A percentile compares a stretch with the other conserved stretches of the same genome.
Conservation (phyloP, 2,797 vertebrate species). For the Dallia pectoralis region DNA sequence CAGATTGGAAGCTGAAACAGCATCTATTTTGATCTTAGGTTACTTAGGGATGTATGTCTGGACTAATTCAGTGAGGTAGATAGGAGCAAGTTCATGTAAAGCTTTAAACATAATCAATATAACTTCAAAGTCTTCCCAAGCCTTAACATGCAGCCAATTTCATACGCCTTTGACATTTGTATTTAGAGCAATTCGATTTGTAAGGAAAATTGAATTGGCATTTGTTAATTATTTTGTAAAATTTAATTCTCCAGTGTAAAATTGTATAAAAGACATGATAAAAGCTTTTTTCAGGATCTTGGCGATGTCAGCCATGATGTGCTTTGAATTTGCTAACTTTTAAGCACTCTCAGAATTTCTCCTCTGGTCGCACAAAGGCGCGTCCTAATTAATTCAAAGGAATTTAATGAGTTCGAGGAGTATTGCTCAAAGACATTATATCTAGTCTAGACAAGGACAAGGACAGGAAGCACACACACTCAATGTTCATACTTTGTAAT, state of each 20-base stretch:
- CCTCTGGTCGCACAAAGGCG: conserved; percentile 18
- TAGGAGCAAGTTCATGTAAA: too few relatives aligned
- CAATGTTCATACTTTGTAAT: conserved; percentile 16
- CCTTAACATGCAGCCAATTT: too few relatives aligned
- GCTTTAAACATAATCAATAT: too few relatives aligned
- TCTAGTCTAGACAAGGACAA: conserved; percentile 35
- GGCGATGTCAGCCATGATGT: background rate
- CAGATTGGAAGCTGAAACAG: too few relatives aligned
- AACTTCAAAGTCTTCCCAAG: too few relatives aligned
- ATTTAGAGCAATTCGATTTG: too few relatives aligned
- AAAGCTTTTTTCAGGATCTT: background rate
- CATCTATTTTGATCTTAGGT: too few relatives aligned
- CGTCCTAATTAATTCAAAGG: conserved; percentile 29
- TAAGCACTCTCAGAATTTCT: conserved; percentile 15
- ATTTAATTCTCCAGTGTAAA: background rate
- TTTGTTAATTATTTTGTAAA: background rate
- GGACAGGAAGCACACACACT: conserved; percentile 13
- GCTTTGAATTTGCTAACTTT: conserved; percentile 17
- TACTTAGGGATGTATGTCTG: too few relatives aligned
- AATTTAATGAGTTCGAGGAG: conserved; percentile 30
- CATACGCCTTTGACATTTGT: too few relatives aligned
- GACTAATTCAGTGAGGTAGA: too few relatives aligned
- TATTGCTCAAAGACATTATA: conserved; percentile 41
- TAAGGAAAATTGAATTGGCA: too few relatives aligned
- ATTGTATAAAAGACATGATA: background rate